Evolutionary conservation across 1,140 invertebrate species (phyloP), one percentile per base, ranked within the genome.

Genomic region (Phocides pigmalion): DNA sequence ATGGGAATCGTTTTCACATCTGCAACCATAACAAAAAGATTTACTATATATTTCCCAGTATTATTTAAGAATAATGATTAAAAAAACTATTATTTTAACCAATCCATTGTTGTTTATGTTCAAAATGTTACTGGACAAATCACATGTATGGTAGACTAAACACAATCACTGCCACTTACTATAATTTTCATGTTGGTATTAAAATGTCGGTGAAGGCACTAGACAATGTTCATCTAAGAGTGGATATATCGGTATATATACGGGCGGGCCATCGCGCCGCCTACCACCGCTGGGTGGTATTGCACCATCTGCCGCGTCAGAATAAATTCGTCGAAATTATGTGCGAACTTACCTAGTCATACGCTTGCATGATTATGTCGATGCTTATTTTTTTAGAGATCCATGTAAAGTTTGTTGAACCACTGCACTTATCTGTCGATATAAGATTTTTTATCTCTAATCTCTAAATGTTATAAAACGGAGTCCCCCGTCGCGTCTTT

Each of bases 161-260:
- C 80, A 84, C 79, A 70, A 64, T 62, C 80, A 84, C 81, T 75
- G 64, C 53, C 84, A 90, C 87, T 90, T 90, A 90, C 87, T 68
- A 90, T 79, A 75, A 71, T 77, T 82, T 85, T 89, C 87, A 90
- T 90, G 81, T 82, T 86, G 82, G 67, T 81, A 67, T 72, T 81
- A 74, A 76, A 79, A 76, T 82, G 75, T 81, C 72, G 86, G 75
- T 80, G 84, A 81, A 83, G 77, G 81, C 79, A 83, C 79, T 83
- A 86, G 83, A 87, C 82, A 87, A 90, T 87, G 81, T 85, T 87
- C 71, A 64, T 84, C 81, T 85, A 80, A 81, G 71, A 76, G 46
- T 68, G 75, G n/a, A 44, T 79, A 76, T 79, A 87, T 89, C 84
- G 80, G 86, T 89, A 84, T 90, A 82, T 90, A 89, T 90, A 89